Evolutionary conservation across 2,797 vertebrate species (phyloP), one percentile per base, ranked within the genome.

Genomic region (Microctenopoma lineatum): DNA sequence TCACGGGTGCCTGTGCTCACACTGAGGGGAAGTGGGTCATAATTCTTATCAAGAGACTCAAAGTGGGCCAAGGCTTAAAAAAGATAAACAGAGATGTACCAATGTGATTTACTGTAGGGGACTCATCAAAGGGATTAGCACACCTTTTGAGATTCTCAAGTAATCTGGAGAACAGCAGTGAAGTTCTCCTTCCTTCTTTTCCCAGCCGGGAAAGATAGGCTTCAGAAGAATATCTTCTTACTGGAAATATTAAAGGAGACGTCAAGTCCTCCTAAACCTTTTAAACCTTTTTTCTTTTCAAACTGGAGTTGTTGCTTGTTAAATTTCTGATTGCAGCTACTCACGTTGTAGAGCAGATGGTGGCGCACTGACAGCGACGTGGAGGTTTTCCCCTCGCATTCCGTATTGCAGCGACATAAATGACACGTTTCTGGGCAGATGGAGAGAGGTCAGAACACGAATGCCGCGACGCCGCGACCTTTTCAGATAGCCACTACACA

Each of bases 41-140:
- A 39, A 46, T 60, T 68, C 26, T 79, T 50, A 53, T 57, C 61
- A 80, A 83, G 70, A 75, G 58, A 73, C 63, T 62, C 13, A 61
- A 83, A 73, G 63, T 82, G 70, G 83, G 81, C 46, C 76, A 81
- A 13, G 15, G 59, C 73, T 79, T 79, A 59, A 71, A 79, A 74
- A 77, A 75, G 70, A 79, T 57, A 73, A 77, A 73, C 73, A 75
- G 60, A 57, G 73, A 72, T 0, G 1, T 42, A 70, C 63, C 47
- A 59, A 27, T 34, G 13, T 56, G 65, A 71, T 66, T 67, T 70
- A 45, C 48, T 62, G 51, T 45, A 10, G 48, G 39, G 59, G 48
- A 59, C 59, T 34, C 68, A 64, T 68, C 45, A 71, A 59, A 18
- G 4, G 18, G 32, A 47, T 51, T 42, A 39, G 13, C 45, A 11